These are phyloP conservation scores for Sturmia bella DNA, from an alignment of 2,888 invertebrate species.

Conservation along the genomic window DNA sequence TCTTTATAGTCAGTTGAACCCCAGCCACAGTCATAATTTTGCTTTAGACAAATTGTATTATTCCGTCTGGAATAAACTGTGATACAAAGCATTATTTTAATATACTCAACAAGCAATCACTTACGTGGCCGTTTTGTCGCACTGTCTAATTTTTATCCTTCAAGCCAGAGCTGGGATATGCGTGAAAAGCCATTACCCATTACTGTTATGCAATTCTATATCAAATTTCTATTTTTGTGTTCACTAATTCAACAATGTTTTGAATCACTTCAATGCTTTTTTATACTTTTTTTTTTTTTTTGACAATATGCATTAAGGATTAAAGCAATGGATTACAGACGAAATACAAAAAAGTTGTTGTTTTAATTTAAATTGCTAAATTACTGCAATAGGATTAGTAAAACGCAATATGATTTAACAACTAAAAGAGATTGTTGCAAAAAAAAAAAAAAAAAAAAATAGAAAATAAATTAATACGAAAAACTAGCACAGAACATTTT, in stretches of 20 bases:
- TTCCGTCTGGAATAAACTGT: too few relatives aligned
- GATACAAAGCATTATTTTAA: too few relatives aligned
- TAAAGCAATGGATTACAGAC: background rate
- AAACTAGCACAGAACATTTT: too few relatives aligned
- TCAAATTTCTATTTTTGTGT: background rate
- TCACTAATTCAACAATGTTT: background rate
- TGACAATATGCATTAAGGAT: constrained; percentile 7
- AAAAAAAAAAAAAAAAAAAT: background rate
- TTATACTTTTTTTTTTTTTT: background rate
- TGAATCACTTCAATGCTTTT: background rate
- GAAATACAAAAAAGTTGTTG: background rate
- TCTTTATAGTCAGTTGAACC: too few relatives aligned
- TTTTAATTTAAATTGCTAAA: constrained; percentile 14
- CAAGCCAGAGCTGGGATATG: too few relatives aligned
- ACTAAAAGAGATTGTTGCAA: background rate
- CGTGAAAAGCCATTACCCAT: background rate
- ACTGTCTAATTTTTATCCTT: too few relatives aligned
- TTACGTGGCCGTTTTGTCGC: too few relatives aligned
- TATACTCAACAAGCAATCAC: too few relatives aligned
- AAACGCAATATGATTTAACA: constrained; percentile 5
- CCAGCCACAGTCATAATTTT: too few relatives aligned
- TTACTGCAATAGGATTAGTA: constrained; percentile 33
- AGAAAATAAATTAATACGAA: background rate
- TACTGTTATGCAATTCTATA: background rate
- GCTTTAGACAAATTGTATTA: too few relatives aligned